Conservation (phyloP, 2,888 invertebrate genomes). For the Laothoe populi region DNA sequence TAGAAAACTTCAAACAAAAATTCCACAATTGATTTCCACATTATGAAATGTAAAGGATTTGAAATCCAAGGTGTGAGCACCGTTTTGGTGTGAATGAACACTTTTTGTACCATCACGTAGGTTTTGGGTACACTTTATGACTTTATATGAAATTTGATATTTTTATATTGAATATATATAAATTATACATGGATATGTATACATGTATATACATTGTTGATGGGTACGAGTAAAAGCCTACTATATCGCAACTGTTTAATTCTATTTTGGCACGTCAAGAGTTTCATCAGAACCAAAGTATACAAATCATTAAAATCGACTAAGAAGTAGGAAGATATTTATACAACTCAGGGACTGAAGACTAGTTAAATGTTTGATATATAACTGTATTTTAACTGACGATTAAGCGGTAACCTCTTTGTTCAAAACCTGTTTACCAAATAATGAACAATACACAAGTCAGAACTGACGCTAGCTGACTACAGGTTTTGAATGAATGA, state of each 20-base stretch:
- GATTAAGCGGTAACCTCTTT: conserved; percentile 78
- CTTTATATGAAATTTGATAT: conserved; percentile 85
- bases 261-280: conserved; percentile 84
- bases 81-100: conserved; percentile 76
- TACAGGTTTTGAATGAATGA: conserved; percentile 81
- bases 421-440: conserved; percentile 81
- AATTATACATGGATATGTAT: conserved; percentile 85
- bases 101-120: conserved; percentile 84
- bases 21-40: conserved; percentile 82
- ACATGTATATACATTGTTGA: conserved; percentile 85
- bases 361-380: conserved; percentile 85
- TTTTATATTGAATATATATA: conserved; percentile 85
- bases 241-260: conserved; percentile 84
- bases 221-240: conserved; percentile 82
- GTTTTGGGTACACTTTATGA: conserved; percentile 85
- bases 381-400: conserved; percentile 83
- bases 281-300: conserved; percentile 85
- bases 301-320: conserved; percentile 84
- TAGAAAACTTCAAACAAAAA: conserved; percentile 77
- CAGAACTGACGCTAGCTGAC: conserved; percentile 76
- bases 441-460: conserved; percentile 71
- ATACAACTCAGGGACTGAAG: conserved; percentile 84
- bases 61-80: conserved; percentile 76
- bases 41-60: conserved; percentile 78
- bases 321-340: conserved; percentile 85